Evolutionary conservation across 2,888 invertebrate genomes (phyloP), one percentile per base, ranked within the genome.

Genomic region (Aphodius granarius): DNA sequence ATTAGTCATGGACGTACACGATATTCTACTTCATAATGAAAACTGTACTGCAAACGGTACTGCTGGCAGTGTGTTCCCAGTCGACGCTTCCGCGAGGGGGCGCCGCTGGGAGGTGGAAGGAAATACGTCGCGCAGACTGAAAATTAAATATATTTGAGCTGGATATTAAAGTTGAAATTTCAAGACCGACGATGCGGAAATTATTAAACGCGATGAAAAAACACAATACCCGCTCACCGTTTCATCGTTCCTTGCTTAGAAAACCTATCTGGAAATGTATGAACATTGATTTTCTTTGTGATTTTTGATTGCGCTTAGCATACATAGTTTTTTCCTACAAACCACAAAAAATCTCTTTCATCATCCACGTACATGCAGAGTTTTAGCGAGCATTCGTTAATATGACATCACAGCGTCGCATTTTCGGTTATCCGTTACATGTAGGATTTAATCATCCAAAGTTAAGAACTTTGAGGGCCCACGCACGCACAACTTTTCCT

Each of bases 21-120:
- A 20, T 21, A 68, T 68, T 68, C 20, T 68, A 68, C 68, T 68
- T 20, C 68, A 22, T 68, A 68, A 68, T 68, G 68, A 68, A 68
- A 68, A 68, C 22, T 22, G 68, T 21, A 68, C 68, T n/a, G 13
- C 2, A n/a, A 68, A 20, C 20, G 65, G 16, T 66, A 16, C 43
- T 43, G 43, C 43, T 43, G 6, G 9, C 43, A 6, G 43, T 43
- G 43, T 43, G 43, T 3, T 43, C 43, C 43, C 43, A 43, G 43
- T 43, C 43, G 43, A 43, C 43, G 43, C 13, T 43, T 43, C 43
- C 43, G 1, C 43, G 9, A 43, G 13, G 43, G 43, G 43, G 13
- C 6, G 43, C 43, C 13, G 43, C n/a, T n/a, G 43, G 43, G 43
- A 9, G 43, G 43, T 13, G 43, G 43, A 9, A 1, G 43, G 43